A percentile compares a stretch with the other conserved stretches of the same genome.
Evolutionary conservation across 2,797 vertebrate species (phyloP).

Genomic region (Myotis myotis): DNA sequence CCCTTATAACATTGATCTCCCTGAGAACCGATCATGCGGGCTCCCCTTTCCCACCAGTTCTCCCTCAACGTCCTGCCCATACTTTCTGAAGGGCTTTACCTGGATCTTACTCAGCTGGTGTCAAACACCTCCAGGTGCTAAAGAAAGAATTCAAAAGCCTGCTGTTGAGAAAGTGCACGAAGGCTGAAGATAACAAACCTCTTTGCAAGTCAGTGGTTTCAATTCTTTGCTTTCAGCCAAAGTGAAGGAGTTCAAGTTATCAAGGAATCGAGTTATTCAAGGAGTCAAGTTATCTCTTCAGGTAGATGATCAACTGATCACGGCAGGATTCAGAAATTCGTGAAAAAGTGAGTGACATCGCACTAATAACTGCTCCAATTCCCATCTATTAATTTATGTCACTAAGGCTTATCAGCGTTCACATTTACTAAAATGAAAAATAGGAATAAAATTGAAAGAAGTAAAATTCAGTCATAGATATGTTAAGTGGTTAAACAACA

Average conservation of each 20-base stretch:
- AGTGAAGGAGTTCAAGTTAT: neutral
- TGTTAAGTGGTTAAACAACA: neutral
- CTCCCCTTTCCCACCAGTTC: neutral
- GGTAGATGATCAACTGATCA: neutral
- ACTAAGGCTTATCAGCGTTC: neutral
- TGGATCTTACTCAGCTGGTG: neutral
- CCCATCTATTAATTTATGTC: neutral
- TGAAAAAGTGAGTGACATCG: neutral
- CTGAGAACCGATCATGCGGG: neutral
- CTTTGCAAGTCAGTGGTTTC: neutral
- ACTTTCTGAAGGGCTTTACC: neutral
- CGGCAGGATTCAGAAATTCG: neutral
- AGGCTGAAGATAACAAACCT: neutral
- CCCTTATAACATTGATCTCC: slow-evolving; percentile 28
- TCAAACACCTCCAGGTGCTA: neutral
- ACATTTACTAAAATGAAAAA: slow-evolving; percentile 1
- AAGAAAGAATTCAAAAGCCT: neutral
- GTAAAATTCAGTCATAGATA: neutral
- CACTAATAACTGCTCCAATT: neutral
- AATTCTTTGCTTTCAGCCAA: slow-evolving; percentile 1
- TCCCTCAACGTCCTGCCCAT: neutral
- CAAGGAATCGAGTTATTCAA: neutral
- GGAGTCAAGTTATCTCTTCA: neutral
- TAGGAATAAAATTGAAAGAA: neutral
- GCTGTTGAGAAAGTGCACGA: neutral